phyloP scores from a whole-genome alignment of 2,888 invertebrate species.

The Enchytraeus crypticus region DNA sequence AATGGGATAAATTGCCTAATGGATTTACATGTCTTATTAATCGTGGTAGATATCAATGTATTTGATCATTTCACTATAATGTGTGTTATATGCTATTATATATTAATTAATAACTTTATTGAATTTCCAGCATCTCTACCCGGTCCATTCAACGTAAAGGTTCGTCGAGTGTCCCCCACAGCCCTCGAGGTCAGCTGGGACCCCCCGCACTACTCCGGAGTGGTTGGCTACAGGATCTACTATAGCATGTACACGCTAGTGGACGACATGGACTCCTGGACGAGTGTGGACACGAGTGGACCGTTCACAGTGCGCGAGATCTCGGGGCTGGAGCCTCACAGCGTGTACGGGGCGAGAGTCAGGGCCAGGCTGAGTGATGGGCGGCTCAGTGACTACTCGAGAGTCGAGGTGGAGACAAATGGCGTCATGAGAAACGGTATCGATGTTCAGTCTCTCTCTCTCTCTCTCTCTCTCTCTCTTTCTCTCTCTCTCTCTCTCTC shows the following conservation, averaged over 20 bases:
- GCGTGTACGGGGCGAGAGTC: conserved; percentile 40
- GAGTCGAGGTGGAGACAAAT: not conserved
- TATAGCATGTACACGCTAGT: conserved; percentile 38
- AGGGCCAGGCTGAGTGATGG: conserved; percentile 38
- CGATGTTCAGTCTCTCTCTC: not conserved
- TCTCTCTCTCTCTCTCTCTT: not conserved
- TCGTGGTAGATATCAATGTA: too few relatives aligned
- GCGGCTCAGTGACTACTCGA: conserved; percentile 40
- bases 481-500: not conserved
- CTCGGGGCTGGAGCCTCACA: conserved; percentile 33
- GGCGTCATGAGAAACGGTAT: not conserved
- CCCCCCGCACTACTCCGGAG: conserved; percentile 52
- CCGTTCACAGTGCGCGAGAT: conserved; percentile 36
- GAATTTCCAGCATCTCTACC: conserved; percentile 89
- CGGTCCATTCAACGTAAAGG: conserved; percentile 83
- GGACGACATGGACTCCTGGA: conserved; percentile 40
- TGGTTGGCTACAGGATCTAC: conserved; percentile 43
- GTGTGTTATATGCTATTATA: too few relatives aligned
- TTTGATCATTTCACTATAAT: too few relatives aligned
- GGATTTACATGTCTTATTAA: too few relatives aligned
- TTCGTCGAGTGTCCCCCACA: conserved; percentile 86
- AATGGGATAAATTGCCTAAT: too few relatives aligned
- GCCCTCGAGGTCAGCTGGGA: conserved; percentile 67
- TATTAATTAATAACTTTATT: too few relatives aligned
- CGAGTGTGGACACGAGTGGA: conserved; percentile 35